Evolutionary conservation across 1,140 invertebrate species (phyloP), one percentile per base, ranked within the genome.

Genomic region (Nebria ingens): DNA sequence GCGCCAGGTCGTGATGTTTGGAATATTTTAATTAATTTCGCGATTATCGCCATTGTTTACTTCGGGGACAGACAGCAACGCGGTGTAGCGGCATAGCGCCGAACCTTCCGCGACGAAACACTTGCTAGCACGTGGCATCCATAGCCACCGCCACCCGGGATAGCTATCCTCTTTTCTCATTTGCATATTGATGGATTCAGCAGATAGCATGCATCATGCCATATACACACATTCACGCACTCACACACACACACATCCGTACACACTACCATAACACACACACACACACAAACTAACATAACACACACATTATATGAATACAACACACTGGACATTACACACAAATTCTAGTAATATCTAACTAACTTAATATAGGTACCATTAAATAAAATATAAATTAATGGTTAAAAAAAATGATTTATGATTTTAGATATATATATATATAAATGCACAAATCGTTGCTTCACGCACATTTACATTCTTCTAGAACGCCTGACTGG

Each of bases 121-220:
- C 15, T 45, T 45, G 40, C 25, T 45, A 45, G 40, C 40, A 45
- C 40, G 40, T 45, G 40, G 40, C 40, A 45, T 17, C 15, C 25
- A 13, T 13, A 29, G 4, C 25, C 25, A 29, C 25, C 9, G 40
- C 40, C 40, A 17, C 40, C 17, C 40, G 40, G 40, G 40, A 45
- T 45, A 9, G 40, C 9, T 45, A 45, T 45, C 40, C 40, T 45
- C 40, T 45, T 45, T 17, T 12, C 40, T 45, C 40, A 45, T 45
- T 45, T 45, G 40, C 40, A 45, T 45, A 45, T 45, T 45, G 40
- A 45, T 45, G 40, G 40, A 45, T 45, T 45, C 40, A 45, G 40
- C 40, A 45, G 40, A 45, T 45, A 45, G 40, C 40, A 45, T 45
- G 40, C 40, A 45, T 45, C 40, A 45, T 45, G 15, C 40, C 40